Evolutionary conservation across 2,797 vertebrate genomes (phyloP), one percentile per base, ranked within the genome.

Genomic region (Pogoniulus pusillus): DNA sequence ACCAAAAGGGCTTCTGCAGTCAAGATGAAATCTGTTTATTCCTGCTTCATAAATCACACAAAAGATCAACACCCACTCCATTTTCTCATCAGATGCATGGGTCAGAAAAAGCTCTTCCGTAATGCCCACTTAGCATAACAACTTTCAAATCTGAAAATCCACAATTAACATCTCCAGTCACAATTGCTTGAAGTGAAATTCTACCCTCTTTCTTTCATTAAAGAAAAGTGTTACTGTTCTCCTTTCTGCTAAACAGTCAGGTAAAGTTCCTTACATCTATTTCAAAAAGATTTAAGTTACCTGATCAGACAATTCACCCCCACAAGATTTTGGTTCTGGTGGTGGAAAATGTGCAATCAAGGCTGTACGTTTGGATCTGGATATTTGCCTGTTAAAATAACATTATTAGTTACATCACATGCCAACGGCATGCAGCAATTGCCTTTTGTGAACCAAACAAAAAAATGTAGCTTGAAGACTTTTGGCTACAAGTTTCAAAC

Each of bases 371-470:
- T 91, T 97, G 73, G 94, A 95, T 87, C 64, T 69, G 59, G 95
- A 83, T 18, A 41, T 64, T 70, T 96, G 96, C 95, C 97, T 98
- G 27, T 79, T 22, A 57, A 95, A 89, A 93, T 66, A 95, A 85
- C 17, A 93, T 58, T 70, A n/a, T 88, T 89, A 93, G 69, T 63
- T 78, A 76, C 11, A 73, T 35, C 18, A 75, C 12, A 62, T 18
- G 14, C 30, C 66, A 5, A 51, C 11, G 66, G 37, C 68, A 5
- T 5, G 11, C 8, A 26, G n/a, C 1, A 1, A 55, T 24, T 6
- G 18, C 12, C 20, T 82, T 62, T 51, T 9, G 57, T 45, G 8
- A 75, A 19, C 4, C 10, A 29, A 55, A 41, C 12, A 64, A 29
- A 82, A 57, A 80, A 57, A 27, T 5, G 35, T 2, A 32, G 16